Conservation (phyloP, 2,888 invertebrate genomes). For the Holacanthella duospinosa region DNA sequence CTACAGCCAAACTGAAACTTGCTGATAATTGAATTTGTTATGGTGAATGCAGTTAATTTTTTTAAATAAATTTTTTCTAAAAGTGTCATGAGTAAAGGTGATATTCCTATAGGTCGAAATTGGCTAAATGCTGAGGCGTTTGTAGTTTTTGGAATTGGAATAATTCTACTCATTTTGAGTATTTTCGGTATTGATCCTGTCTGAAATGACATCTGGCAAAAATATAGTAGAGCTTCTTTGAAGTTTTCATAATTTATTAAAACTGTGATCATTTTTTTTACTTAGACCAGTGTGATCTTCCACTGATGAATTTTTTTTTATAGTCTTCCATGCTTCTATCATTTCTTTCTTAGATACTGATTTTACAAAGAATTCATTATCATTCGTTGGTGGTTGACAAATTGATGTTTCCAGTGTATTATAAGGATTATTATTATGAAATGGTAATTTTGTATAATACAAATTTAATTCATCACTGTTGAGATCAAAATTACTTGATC, state of each 20-base stretch:
- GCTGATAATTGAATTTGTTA: not conserved
- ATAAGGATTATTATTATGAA: not conserved
- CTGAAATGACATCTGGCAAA: not conserved
- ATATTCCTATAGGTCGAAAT: not conserved
- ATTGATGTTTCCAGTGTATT: not conserved
- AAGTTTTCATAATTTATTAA: not conserved
- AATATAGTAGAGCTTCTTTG: not conserved
- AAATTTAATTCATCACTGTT: not conserved
- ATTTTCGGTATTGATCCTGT: not conserved
- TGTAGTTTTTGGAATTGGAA: not conserved
- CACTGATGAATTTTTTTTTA: not conserved
- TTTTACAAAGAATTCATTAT: too few relatives aligned
- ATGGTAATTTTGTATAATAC: too few relatives aligned
- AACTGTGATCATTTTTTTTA: not conserved
- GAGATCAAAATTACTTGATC: not conserved
- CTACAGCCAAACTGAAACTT: not conserved
- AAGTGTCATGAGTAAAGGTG: not conserved
- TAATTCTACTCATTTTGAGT: not conserved
- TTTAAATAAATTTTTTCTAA: not conserved
- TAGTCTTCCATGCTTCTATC: not conserved
- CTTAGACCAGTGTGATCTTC: not conserved
- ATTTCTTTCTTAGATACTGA: not conserved
- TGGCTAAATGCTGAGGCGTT: not conserved
- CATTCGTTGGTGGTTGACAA: not conserved
- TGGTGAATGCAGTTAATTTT: not conserved